Evolutionary conservation across 2,888 invertebrate genomes (phyloP), one percentile per base, ranked within the genome.

Genomic region (Macrosiphum euphorbiae): DNA sequence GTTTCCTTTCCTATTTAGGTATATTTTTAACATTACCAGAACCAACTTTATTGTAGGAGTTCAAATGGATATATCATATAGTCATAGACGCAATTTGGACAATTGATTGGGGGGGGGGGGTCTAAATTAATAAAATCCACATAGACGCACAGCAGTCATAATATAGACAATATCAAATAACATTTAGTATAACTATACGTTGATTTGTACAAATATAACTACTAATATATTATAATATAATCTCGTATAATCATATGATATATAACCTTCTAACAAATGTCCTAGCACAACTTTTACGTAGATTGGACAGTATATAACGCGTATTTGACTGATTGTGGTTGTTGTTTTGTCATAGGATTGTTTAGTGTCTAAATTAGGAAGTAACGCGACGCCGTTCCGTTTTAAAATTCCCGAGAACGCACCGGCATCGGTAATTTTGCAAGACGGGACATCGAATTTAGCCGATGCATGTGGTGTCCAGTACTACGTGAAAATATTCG

Each of bases 381-480:
- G 92, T 26, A 97, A 97, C 95, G 98, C 98, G 4, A 97, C 97
- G 95, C 98, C 99, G 16, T 99, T 99, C 96, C 97, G 97, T 61
- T 97, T 99, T 96, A 96, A 97, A 95, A 97, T 99, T 95, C 98
- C 98, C 1, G 97, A 97, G 88, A 97, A 97, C 95, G 98, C 99
- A 0, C 99, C 99, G 7, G 98, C 98, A 28, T 99, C 99, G 85
- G 98, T 99, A 78, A 98, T 98, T 3, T 96, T 99, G 95, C 99
- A 99, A 96, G 98, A 97, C 0, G 96, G 97, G 0, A 98, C 98
- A 94, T 98, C 98, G 95, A 97, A 97, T 94, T 41, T 78, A 41
- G 98, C 98, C 4, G 98, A 98, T 96, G 99, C 99, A 0, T 99
- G 99, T 96, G 98, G 98, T 35, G 98, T 99, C 8, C 98, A 98